Percentiles rank a stretch among this genome's conserved stretches.
Conservation (phyloP, 2,113 vertebrate species). For the Chaetodon auriga region DNA sequence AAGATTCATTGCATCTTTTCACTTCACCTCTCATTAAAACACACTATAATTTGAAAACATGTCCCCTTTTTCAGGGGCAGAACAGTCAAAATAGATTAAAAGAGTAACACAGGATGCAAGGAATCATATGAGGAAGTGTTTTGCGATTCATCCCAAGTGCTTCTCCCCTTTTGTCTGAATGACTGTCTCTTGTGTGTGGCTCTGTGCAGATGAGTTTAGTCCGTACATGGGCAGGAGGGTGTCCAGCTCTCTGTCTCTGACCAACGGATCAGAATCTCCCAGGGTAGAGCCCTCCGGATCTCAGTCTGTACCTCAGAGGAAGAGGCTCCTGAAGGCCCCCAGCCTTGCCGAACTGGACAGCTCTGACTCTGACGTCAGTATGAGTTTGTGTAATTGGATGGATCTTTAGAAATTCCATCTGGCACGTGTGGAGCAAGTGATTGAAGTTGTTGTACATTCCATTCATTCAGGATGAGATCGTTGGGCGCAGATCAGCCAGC, state of each 20-base stretch:
- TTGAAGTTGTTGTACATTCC: conserved; percentile 21
- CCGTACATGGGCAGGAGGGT: conserved; percentile 87
- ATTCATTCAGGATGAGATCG: conserved; percentile 88
- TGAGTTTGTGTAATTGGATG: conserved; percentile 8
- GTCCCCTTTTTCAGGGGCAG: background rate
- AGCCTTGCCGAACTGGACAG: conserved; percentile 93
- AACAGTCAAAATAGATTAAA: background rate
- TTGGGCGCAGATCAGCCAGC: conserved; percentile 86
- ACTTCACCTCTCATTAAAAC: background rate
- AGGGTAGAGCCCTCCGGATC: conserved; percentile 68
- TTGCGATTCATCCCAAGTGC: conserved; percentile 49
- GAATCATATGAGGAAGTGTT: conserved; percentile 37
- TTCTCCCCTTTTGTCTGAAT: conserved; percentile 3
- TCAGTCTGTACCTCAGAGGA: conserved; percentile 85
- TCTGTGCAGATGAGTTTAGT: conserved; percentile 88
- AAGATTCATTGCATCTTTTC: conserved; percentile 58
- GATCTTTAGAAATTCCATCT: background rate
- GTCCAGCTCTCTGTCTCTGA: conserved; percentile 84
- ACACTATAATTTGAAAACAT: conserved; percentile 1
- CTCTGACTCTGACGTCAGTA: conserved; percentile 95
- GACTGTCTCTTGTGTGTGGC: conserved; percentile 56
- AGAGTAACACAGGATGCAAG: conserved; percentile 38
- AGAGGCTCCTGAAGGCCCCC: conserved; percentile 94
- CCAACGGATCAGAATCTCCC: conserved; percentile 82
- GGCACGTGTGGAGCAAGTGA: background rate